A percentile compares a stretch with the other conserved stretches of the same genome.
Evolutionary conservation across 1,140 invertebrate genomes (phyloP).

Genomic region (Luehdorfia chinensis): DNA sequence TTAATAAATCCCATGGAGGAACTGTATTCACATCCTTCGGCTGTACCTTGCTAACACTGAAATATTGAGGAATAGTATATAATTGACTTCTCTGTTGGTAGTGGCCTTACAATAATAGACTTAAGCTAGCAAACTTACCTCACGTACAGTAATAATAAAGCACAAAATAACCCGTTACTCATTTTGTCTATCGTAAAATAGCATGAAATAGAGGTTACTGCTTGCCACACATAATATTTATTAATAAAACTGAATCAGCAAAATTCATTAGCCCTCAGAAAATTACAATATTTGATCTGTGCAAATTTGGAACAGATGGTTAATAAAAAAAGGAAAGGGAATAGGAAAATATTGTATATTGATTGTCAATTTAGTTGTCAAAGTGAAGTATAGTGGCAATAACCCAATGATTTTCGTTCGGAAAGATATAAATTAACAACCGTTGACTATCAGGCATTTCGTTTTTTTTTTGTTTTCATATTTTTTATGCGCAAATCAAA

Average conservation of each 20-base stretch:
- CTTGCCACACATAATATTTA: not conserved
- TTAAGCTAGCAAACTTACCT: not conserved
- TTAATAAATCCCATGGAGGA: conserved; percentile 82
- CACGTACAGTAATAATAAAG: conserved; percentile 1
- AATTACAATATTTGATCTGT: conserved; percentile 14
- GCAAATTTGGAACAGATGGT: conserved; percentile 12
- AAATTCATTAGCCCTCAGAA: not conserved
- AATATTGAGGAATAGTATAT: conserved; percentile 17
- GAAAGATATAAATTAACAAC: too few relatives aligned
- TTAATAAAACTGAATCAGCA: not conserved
- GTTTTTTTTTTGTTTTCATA: too few relatives aligned
- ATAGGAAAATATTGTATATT: too few relatives aligned
- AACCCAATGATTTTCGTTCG: too few relatives aligned
- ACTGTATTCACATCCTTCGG: conserved; percentile 17
- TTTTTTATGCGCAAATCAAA: too few relatives aligned
- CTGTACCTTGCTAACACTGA: conserved; percentile 24
- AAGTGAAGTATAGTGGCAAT: not conserved
- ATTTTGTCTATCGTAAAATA: conserved; percentile 1
- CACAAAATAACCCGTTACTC: not conserved
- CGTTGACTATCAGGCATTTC: too few relatives aligned
- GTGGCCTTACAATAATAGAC: not conserved
- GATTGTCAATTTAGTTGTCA: conserved; percentile 6
- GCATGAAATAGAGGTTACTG: not conserved
- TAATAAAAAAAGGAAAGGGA: too few relatives aligned
- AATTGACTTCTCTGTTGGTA: not conserved